Percentiles rank a stretch among this genome's conserved stretches.
phyloP scores from a whole-genome alignment of 2,797 vertebrate species.

The Nannoperca australis region DNA sequence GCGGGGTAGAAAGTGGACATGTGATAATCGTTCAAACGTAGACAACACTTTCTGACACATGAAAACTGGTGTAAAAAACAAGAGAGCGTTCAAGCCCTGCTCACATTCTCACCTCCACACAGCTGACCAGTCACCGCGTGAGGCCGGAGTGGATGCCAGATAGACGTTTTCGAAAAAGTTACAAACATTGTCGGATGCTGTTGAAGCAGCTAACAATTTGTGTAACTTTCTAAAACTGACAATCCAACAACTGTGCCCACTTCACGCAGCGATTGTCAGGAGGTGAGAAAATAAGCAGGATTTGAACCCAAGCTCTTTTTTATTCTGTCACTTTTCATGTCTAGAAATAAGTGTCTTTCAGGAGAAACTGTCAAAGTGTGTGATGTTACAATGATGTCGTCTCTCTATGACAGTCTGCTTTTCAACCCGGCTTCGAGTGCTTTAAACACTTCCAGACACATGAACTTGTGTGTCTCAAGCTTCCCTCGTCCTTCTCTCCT shows the following conservation, averaged over 20 bases:
- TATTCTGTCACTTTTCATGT: not conserved
- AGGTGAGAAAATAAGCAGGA: conserved; percentile 3
- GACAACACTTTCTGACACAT: no score
- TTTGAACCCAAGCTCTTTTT: not conserved
- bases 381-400: conserved; percentile 8
- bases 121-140: no score
- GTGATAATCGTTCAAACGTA: no score
- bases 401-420: not conserved
- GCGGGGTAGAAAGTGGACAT: no score
- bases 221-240: not conserved
- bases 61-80: not conserved
- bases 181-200: no score
- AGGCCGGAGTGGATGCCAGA: no score
- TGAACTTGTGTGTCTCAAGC: not conserved
- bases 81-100: no score
- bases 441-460: not conserved
- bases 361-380: conserved; percentile 12
- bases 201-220: not conserved
- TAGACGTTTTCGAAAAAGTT: no score
- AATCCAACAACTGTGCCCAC: not conserved
- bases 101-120: no score
- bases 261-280: not conserved
- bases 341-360: conserved; percentile 21
- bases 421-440: not conserved
- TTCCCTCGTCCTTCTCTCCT: not conserved